These are phyloP conservation scores for Lineus longissimus DNA, from an alignment of 1,140 invertebrate genomes.

Conservation along the genomic window DNA sequence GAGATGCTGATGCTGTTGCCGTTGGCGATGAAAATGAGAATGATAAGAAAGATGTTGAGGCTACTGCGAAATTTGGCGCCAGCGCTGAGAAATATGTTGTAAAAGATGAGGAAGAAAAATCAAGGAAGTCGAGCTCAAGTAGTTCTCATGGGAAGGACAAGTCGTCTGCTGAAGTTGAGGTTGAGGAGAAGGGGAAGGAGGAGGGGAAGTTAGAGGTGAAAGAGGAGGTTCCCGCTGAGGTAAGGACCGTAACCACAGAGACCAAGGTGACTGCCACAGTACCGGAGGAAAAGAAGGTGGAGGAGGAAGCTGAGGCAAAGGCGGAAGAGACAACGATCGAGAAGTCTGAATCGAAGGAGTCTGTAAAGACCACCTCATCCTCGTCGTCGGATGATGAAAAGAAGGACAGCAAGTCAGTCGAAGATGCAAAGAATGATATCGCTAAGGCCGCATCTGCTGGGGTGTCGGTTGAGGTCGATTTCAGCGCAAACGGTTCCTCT, in stretches of 20 bases:
- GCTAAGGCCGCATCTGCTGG: background rate
- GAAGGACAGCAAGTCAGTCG: background rate
- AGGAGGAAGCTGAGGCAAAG: background rate
- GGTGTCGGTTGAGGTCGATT: background rate
- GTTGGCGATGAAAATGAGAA: slow-evolving; percentile 1
- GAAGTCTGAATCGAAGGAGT: too few relatives aligned
- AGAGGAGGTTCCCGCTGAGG: background rate
- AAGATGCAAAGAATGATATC: background rate
- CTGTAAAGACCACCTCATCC: background rate
- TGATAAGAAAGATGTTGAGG: background rate
- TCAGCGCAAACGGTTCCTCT: background rate
- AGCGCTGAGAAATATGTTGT: slow-evolving; percentile 2
- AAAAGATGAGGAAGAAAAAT: slow-evolving; percentile 2
- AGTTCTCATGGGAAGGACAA: too few relatives aligned
- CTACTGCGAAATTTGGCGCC: background rate
- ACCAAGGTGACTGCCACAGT: background rate
- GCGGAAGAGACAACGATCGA: too few relatives aligned
- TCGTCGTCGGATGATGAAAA: slow-evolving; percentile 2
- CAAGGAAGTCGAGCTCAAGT: background rate
- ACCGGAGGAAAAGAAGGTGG: background rate
- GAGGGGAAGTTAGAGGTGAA: background rate
- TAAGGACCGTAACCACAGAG: too few relatives aligned
- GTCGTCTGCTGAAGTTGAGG: background rate
- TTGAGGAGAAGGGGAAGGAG: background rate
- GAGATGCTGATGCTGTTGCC: background rate